Base-by-base conservation (phyloP, 2,113 vertebrate genomes). In the Trematocara zebra region DNA sequence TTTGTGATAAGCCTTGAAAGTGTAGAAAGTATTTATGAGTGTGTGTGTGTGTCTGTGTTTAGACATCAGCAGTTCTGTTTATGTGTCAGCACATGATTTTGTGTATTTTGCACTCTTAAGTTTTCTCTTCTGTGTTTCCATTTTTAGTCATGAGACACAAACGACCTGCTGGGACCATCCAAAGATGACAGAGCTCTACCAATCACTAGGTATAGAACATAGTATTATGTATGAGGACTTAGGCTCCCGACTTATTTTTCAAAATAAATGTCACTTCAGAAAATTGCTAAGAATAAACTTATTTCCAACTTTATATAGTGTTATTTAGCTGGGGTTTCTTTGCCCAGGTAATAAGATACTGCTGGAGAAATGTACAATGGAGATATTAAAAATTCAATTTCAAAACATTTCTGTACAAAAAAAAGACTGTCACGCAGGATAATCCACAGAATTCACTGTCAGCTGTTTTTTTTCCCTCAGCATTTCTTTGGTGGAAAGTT, bases 91-190 rank as follows among this genome's bases (percentile, higher is more conserved):
- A 74, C 54, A 5, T 82, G 54, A 33, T 69, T 59, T 40, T 81
- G 8, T 82, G 15, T 72, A 20, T 52, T 18, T 69, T 31, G 23
- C 42, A 23, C 20, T 49, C 26, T 91, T 91, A 52, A 92, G 53
- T 31, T 80, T 12, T 80, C 31, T 9, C 89, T 17, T 83, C 59
- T 40, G 33, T 35, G 31, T 44, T 84, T 80, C 33, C 86, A 20
- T 92, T 94, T 95, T 23, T 85, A 99, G 98, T 93, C 98, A 99
- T 90, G 96, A 98, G 92, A 98, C 97, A 11, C 98, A 99, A 91
- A 98, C 98, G 1, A 99, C 98, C 69, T 98, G 97, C 90, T 99
- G 98, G 98, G 98, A 99, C 93, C 98, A 99, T 94, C 98, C 98
- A 57, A 99, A 98, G 96, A 99, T 99, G 98, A 98, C 97, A 0